Conservation (phyloP, 2,888 invertebrate genomes). For the Scrobipalpa costella region DNA sequence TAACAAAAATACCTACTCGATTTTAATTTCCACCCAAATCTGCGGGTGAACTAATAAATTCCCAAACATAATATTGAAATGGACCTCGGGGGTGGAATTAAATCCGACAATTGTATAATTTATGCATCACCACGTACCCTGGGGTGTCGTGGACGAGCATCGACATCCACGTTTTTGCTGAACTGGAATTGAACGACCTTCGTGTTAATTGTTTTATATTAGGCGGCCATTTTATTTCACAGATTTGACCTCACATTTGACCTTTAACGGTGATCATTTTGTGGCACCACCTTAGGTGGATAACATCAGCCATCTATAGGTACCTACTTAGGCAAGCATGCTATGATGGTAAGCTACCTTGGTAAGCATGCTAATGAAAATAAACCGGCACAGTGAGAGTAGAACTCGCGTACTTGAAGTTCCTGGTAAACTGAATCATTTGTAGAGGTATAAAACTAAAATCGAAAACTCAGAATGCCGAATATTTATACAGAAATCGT, state of each 20-base stretch:
- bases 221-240: conserved; percentile 9
- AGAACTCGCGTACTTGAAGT: too few species aligned
- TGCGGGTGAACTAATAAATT: conserved; percentile 43
- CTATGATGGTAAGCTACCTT: too few species aligned
- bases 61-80: conserved; percentile 58
- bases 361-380: too few species aligned
- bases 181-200: conserved; percentile 38
- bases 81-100: conserved; percentile 58
- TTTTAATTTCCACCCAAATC: conserved; percentile 18
- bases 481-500: too few species aligned
- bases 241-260: background rate
- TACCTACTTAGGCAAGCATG: too few species aligned
- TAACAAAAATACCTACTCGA: background rate
- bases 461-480: too few species aligned
- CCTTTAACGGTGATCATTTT: background rate
- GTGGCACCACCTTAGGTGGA: too few species aligned
- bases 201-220: background rate
- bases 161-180: conserved; percentile 37
- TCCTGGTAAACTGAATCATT: too few species aligned
- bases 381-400: too few species aligned
- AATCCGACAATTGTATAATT: conserved; percentile 64
- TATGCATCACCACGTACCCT: conserved; percentile 61
- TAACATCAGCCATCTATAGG: too few species aligned
- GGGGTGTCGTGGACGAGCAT: conserved; percentile 36
- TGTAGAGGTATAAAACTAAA: too few species aligned